Evolutionary conservation across 2,888 invertebrate genomes (phyloP).

Genomic region (Chymomyza caudatula): DNA sequence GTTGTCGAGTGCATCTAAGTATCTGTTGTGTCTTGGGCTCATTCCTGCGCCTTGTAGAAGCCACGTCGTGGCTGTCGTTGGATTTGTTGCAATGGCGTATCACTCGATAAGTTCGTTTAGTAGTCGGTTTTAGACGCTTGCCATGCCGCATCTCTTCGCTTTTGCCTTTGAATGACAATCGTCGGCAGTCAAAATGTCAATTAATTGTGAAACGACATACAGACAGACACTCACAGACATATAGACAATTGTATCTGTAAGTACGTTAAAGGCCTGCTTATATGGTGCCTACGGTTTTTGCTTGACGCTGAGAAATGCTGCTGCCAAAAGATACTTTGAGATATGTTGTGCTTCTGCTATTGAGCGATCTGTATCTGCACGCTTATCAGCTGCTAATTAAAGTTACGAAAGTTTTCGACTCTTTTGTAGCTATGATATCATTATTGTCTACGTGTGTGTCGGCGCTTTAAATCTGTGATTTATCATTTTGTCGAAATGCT

Average conservation of each 20-base stretch:
- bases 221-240: constrained; percentile 37
- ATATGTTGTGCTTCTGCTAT: not conserved
- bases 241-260: not conserved
- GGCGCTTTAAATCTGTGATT: constrained; percentile 7
- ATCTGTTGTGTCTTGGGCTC: constrained; percentile 7
- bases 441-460: not conserved
- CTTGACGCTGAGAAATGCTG: too few species aligned
- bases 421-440: constrained; percentile 3
- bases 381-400: constrained; percentile 38
- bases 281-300: too few species aligned
- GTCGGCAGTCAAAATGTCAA: constrained; percentile 67
- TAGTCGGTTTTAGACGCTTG: not conserved
- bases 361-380: not conserved
- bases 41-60: constrained; percentile 13
- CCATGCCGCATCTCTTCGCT: not conserved
- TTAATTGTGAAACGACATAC: constrained; percentile 64
- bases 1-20: constrained; percentile 6
- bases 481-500: constrained; percentile 34
- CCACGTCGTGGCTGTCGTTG: not conserved
- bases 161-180: constrained; percentile 62
- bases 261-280: not conserved
- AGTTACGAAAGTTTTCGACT: constrained; percentile 12
- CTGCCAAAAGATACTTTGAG: too few species aligned
- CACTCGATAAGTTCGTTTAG: not conserved
- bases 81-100: not conserved